Base-by-base conservation (phyloP, 2,888 invertebrate species). In the Dorcus parallelipipedus region DNA sequence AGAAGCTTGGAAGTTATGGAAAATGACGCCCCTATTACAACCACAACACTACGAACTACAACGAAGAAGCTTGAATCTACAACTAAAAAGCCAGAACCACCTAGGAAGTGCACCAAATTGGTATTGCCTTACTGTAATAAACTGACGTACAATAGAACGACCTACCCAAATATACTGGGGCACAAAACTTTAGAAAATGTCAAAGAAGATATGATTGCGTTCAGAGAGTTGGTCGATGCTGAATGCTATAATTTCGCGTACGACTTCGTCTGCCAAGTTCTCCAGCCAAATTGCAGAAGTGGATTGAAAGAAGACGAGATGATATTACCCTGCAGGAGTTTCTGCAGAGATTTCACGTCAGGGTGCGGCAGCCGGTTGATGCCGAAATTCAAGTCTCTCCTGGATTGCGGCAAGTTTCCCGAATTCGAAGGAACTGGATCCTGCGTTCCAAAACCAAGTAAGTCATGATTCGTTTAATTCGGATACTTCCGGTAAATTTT, bases 191-290 rank as follows among this genome's bases (percentile, higher is more conserved):
- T 80, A 6, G 83, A 85, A 26, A 88, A 89, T 43, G 84, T 94
- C 3, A 79, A 84, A 64, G 84, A 86, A 42, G 90, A 94, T 74
- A 84, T 94, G 17, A 92, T 93, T 49, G 84, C 90, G 0, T 93
- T 91, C 73, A 86, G 91, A 60, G 93, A 91, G 74, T 79, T 95
- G n/a, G 88, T 95, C 6, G 95, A 95, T 74, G 92, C 92, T 0
- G 94, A 95, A 77, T 95, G 95, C 75, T 94, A 92, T 69, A 84
- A 89, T 63, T 52, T 91, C 67, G 93, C 95, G 1, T 92, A 91
- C 78, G 93, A 95, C 71, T 94, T 95, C 72, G 86, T 95, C 5
- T 95, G 95, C 71, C 89, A 91, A 71, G 82, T 93, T 61, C 79
- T 95, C 48, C 95, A 95, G 74, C 94, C 95, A 0, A 84, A 87